Base-by-base conservation (phyloP, 2,888 invertebrate genomes). In the Gymnocheta viridis region DNA sequence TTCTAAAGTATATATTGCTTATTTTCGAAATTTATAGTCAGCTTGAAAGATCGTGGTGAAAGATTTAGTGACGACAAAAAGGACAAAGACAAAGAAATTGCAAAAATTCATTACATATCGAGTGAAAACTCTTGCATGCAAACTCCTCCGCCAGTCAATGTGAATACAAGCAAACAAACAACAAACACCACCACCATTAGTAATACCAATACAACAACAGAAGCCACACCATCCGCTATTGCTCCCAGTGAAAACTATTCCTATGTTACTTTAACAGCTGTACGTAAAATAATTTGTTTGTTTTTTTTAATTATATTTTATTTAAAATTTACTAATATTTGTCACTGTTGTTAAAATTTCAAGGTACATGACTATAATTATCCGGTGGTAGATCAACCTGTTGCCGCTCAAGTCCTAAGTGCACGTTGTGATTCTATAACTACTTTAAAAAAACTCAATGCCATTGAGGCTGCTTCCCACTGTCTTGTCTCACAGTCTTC, bases 341-440 rank as follows among this genome's bases (percentile, higher is more conserved):
- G 5, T 19, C 6, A 7, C 24, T 54, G 32, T 24, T 41, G 14
- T 6, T n/a, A 22, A 6, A 73, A 6, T 58, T 67, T 86, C 0
- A 89, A 94, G 94, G 93, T 94, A 24, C 97, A 97, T 91, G 98
- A 98, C 87, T 98, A 98, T 92, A 95, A 96, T 87, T 98, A 98
- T 92, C 97, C 97, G 38, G 91, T 92, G 86, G 91, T 91, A 70
- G 92, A 92, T 79, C 91, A 92, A 86, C 92, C 92, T 41, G 91
- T 91, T 72, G 90, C 89, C 44, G 91, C 90, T 66, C 91, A 91
- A 84, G 91, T 92, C 58, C 85, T 92, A 51, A 91, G 90, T 86
- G 88, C 90, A 66, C 91, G 93, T 19, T 92, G 93, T 56, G 93
- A 93, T 87, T 89, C 94, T 90, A 94, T 94, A 19, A 94, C 94